A percentile compares a stretch with the other conserved stretches of the same genome.
Evolutionary conservation across 2,113 vertebrate species (phyloP).

Genomic region (Anas platyrhynchos): DNA sequence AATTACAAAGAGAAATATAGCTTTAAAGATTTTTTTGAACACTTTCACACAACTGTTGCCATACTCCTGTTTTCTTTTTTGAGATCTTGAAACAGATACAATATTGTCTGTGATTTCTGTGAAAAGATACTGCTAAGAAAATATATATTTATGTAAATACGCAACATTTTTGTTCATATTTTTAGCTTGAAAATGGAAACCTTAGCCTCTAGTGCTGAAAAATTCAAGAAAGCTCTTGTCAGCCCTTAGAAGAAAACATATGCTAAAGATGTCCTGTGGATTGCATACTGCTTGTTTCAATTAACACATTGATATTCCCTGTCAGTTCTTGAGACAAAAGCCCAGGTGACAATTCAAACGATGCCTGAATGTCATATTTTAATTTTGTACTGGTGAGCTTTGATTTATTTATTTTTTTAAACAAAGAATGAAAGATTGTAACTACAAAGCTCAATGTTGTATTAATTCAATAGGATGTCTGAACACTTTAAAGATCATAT

Average conservation of each 20-base stretch:
- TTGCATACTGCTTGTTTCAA: slow-evolving; percentile 39
- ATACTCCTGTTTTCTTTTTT: not conserved
- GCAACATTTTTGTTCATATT: slow-evolving; percentile 14
- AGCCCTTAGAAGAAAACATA: slow-evolving; percentile 49
- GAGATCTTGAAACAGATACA: not conserved
- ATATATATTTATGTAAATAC: not conserved
- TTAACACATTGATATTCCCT: slow-evolving; percentile 57
- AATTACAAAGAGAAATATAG: not conserved
- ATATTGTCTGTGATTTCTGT: not conserved
- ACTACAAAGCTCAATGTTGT: not conserved
- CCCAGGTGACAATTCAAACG: slow-evolving; percentile 40
- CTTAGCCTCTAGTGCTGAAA: not conserved
- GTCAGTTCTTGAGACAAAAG: slow-evolving; percentile 38
- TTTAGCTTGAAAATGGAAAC: slow-evolving; percentile 22
- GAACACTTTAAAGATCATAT: not conserved
- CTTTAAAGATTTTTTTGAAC: not conserved
- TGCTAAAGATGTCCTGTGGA: slow-evolving; percentile 37
- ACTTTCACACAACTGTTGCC: not conserved
- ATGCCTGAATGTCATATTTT: slow-evolving; percentile 34
- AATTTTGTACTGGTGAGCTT: not conserved
- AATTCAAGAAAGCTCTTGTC: slow-evolving; percentile 35
- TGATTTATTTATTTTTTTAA: not conserved
- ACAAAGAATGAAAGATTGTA: not conserved
- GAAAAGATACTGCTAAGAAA: slow-evolving; percentile 15
- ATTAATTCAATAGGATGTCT: not conserved